Evolutionary conservation across 1,140 invertebrate species (phyloP).

Genomic region (Chymomyza costata): DNA sequence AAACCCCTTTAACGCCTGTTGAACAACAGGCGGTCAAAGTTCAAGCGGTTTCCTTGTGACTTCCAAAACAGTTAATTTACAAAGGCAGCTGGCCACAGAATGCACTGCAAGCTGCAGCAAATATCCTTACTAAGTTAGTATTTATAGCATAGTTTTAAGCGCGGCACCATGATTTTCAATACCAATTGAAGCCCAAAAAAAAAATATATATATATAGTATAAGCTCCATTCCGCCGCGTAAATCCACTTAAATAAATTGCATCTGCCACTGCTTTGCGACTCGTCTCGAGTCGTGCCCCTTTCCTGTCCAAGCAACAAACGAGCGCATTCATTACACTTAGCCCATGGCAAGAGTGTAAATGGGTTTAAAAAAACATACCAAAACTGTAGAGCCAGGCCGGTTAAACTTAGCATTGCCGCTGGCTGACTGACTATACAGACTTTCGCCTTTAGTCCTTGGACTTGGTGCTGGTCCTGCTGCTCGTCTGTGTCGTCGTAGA

Average conservation of each 20-base stretch:
- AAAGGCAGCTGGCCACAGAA: no score
- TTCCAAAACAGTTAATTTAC: no score
- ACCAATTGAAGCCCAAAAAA: no score
- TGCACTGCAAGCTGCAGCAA: no score
- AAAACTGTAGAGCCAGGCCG: slow-evolving; percentile 33
- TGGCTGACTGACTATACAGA: slow-evolving; percentile 2
- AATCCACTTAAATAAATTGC: slow-evolving; percentile 72
- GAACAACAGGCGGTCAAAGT: no score
- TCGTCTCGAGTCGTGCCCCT: slow-evolving; percentile 37
- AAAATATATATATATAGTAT: no score
- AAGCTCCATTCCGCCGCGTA: slow-evolving; percentile 32
- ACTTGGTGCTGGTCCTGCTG: no score
- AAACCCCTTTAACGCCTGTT: no score
- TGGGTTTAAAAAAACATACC: slow-evolving; percentile 24
- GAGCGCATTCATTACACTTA: slow-evolving; percentile 51
- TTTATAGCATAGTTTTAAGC: slow-evolving; percentile 2
- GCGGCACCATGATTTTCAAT: slow-evolving; percentile 15
- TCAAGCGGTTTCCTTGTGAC: no score
- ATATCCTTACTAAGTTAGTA: no score
- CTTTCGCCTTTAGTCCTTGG: no score
- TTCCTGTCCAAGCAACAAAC: neutral
- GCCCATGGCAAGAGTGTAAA: slow-evolving; percentile 15
- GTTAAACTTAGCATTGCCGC: slow-evolving; percentile 12
- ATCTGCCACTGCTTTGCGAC: slow-evolving; percentile 38
- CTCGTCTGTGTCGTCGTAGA: neutral